A percentile compares a stretch with the other conserved stretches of the same genome.
phyloP scores from a whole-genome alignment of 2,888 invertebrate species.

The Hetaerina titia region DNA sequence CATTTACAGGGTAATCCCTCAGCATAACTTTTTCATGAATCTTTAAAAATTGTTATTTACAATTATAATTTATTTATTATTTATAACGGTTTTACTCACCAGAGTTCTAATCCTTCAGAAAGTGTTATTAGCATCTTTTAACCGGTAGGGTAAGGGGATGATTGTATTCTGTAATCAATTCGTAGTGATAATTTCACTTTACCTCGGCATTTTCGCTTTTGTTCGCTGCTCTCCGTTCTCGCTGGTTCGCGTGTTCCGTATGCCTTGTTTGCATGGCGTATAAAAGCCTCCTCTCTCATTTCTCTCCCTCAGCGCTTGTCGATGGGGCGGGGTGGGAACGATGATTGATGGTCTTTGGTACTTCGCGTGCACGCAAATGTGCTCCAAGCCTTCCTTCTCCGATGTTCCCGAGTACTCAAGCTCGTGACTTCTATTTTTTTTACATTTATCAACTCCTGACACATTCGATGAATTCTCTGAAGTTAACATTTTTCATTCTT shows the following conservation, averaged over 20 bases:
- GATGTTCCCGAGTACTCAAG: not conserved
- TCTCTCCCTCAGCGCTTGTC: not conserved
- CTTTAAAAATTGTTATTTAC: no score
- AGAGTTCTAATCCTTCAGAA: no score
- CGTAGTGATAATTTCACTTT: not conserved
- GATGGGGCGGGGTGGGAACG: not conserved
- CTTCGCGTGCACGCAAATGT: conserved; percentile 8
- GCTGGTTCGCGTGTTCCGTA: not conserved
- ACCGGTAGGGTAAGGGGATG: no score
- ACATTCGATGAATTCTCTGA: not conserved
- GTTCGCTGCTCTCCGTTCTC: not conserved
- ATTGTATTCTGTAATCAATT: no score
- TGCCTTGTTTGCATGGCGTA: not conserved
- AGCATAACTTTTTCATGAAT: no score
- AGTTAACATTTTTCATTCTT: not conserved
- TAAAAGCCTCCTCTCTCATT: not conserved
- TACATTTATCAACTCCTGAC: not conserved
- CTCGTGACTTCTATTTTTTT: not conserved
- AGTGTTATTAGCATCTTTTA: no score
- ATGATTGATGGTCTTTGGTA: not conserved
- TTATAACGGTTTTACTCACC: no score
- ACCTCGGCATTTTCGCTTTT: not conserved
- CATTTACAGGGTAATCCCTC: no score
- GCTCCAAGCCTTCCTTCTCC: not conserved
- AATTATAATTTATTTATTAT: no score